Evolutionary conservation across 2,113 vertebrate species (phyloP), one percentile per base, ranked within the genome.

Genomic region (Salvelinus namaycush): DNA sequence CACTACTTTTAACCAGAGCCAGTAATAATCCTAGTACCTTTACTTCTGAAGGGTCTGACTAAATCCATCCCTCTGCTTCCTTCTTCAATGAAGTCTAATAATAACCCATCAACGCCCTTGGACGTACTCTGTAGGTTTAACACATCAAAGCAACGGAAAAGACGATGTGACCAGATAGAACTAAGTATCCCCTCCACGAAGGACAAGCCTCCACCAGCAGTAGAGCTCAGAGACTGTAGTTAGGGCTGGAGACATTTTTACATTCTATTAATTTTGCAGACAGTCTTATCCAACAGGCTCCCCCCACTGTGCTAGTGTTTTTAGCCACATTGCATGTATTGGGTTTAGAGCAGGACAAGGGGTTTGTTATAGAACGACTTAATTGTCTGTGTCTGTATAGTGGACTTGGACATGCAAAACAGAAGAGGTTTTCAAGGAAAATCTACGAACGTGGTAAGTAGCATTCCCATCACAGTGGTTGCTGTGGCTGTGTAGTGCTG

Each of bases 91-190:
- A 39, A 82, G 73, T 81, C 76, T 65, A 89, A 78, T 78, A 76
- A 79, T 84, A 89, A 89, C 88, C 89, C 81, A 83, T 85, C 81
- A 79, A 49, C 79, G 83, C 79, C 88, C 87, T 85, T 84, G 82
- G 84, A 80, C 79, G 31, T 86, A 80, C 77, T 83, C 78, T 76
- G 83, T 83, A 87, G 80, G 86, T 27, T 79, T 87, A 86, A 84
- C 73, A 90, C 89, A 89, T 92, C 90, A 90, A 92, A 91, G 90
- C 86, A 77, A 75, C 77, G 73, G 72, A 87, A 86, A 80, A 70
- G 80, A 91, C 86, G 73, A 66, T 78, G 84, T 84, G 84, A 90
- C 83, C 88, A 86, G 81, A 80, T 72, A 76, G 72, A 78, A 69
- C 18, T 9, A 31, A 89, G 81, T 82, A 76, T 81, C 83, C 80